Evolutionary conservation across 2,797 vertebrate species (phyloP).

Genomic region (Psittacula derbiana): DNA sequence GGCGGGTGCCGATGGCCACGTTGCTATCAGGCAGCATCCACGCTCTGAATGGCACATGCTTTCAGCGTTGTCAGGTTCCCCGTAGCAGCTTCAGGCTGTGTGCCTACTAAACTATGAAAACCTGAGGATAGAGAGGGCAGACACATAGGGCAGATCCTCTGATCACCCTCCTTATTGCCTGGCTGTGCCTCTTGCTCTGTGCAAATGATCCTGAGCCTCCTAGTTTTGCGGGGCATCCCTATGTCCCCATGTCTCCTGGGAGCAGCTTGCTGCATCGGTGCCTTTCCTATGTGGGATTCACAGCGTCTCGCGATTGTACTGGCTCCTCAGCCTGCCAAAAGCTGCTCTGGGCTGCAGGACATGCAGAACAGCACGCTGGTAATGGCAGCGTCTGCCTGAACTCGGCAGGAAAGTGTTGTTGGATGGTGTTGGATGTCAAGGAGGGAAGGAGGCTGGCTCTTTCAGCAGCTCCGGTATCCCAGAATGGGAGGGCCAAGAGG

Average conservation of each 20-base stretch:
- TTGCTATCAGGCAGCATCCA: not conserved
- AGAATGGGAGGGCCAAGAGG: constrained; percentile 2
- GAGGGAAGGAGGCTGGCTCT: constrained; percentile 20
- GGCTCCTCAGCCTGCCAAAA: not conserved
- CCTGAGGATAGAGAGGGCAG: not conserved
- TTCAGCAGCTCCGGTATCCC: not conserved
- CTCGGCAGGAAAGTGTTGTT: constrained; percentile 45
- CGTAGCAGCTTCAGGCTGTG: not conserved
- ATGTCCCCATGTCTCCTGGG: fast-evolving
- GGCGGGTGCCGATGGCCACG: fast-evolving
- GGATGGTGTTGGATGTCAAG: constrained; percentile 56
- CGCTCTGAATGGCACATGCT: fast-evolving
- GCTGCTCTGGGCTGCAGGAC: not conserved
- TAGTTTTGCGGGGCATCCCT: fast-evolving
- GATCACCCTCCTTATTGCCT: not conserved
- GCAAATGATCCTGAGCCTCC: not conserved
- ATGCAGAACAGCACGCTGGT: constrained; percentile 40
- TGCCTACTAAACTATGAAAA: not conserved
- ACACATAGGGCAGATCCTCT: not conserved
- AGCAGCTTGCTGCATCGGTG: not conserved
- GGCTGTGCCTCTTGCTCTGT: not conserved
- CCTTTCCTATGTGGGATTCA: not conserved
- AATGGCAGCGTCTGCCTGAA: constrained; percentile 46
- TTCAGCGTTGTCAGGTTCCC: not conserved
- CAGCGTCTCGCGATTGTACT: not conserved